Evolutionary conservation across 2,797 vertebrate genomes (phyloP).

Genomic region (Coracias cyanogaster): DNA sequence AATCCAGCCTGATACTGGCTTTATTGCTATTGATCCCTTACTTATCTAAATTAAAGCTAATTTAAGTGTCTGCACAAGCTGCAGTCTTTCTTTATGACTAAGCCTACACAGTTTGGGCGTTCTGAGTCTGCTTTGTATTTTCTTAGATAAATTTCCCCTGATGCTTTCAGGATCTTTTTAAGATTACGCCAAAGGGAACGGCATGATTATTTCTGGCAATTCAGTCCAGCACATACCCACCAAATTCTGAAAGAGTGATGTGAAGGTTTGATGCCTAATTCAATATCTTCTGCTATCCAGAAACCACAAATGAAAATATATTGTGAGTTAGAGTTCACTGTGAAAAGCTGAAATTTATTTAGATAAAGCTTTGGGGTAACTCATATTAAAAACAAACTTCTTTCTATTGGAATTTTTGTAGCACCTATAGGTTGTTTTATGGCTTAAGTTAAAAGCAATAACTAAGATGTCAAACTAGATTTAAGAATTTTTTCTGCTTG

Average conservation of each 20-base stretch:
- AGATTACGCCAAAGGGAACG: neutral
- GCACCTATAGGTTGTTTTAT: neutral
- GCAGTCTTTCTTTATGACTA: neutral
- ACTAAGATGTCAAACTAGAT: slow-evolving; percentile 6
- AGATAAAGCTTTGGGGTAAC: neutral
- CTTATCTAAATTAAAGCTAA: slow-evolving; percentile 59
- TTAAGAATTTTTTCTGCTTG: neutral
- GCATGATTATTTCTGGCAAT: neutral
- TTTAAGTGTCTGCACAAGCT: slow-evolving; percentile 31
- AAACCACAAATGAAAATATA: slow-evolving; percentile 32
- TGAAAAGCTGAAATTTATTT: slow-evolving; percentile 29
- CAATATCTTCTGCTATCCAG: neutral
- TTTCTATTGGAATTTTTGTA: neutral
- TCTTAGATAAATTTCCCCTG: neutral
- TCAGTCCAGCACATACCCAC: neutral
- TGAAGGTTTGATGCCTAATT: slow-evolving; percentile 22
- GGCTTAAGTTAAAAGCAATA: slow-evolving; percentile 10
- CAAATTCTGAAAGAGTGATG: neutral
- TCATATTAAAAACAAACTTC: neutral
- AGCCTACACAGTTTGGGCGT: neutral
- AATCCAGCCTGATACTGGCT: slow-evolving; percentile 12
- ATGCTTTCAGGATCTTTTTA: neutral
- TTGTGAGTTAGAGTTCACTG: neutral
- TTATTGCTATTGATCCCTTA: slow-evolving; percentile 29
- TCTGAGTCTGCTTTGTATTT: neutral